These are phyloP conservation scores for Oceanites oceanicus DNA, from an alignment of 2,113 vertebrate genomes.

Conservation along the genomic window DNA sequence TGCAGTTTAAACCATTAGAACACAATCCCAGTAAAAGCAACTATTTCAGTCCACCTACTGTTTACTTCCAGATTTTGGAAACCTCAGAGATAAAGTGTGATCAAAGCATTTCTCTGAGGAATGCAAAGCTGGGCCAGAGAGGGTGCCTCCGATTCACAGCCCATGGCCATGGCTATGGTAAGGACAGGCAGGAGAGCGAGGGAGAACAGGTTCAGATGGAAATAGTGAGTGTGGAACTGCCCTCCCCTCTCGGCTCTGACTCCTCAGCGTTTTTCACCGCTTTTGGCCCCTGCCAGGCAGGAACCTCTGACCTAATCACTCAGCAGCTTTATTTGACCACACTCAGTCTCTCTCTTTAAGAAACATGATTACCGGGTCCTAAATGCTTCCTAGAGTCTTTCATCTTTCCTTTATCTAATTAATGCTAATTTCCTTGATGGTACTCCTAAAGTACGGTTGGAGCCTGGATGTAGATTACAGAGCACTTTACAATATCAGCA, in stretches of 20 bases:
- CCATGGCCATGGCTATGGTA: accelerated
- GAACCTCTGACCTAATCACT: slow-evolving; percentile 34
- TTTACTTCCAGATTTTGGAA: background rate
- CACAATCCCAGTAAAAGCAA: background rate
- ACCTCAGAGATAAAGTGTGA: background rate
- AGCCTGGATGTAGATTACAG: slow-evolving; percentile 51
- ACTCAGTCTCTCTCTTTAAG: slow-evolving; percentile 1
- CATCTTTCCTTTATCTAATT: slow-evolving; percentile 65
- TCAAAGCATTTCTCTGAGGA: background rate
- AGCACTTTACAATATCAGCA: slow-evolving; percentile 45
- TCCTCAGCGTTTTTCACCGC: background rate
- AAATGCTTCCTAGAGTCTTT: slow-evolving; percentile 58
- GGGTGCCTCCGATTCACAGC: accelerated
- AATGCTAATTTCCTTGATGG: slow-evolving; percentile 54
- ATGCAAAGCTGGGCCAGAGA: background rate
- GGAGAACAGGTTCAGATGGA: background rate
- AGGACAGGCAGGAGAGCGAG: background rate
- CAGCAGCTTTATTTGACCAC: slow-evolving; percentile 32
- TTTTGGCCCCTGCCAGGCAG: slow-evolving; percentile 5
- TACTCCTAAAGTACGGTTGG: slow-evolving; percentile 22
- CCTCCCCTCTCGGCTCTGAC: background rate
- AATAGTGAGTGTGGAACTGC: background rate
- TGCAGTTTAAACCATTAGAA: background rate
- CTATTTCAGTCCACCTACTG: background rate
- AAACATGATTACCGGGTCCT: slow-evolving; percentile 48